Base-by-base conservation (phyloP, 2,888 invertebrate genomes). In the Chrysodeixis includens region DNA sequence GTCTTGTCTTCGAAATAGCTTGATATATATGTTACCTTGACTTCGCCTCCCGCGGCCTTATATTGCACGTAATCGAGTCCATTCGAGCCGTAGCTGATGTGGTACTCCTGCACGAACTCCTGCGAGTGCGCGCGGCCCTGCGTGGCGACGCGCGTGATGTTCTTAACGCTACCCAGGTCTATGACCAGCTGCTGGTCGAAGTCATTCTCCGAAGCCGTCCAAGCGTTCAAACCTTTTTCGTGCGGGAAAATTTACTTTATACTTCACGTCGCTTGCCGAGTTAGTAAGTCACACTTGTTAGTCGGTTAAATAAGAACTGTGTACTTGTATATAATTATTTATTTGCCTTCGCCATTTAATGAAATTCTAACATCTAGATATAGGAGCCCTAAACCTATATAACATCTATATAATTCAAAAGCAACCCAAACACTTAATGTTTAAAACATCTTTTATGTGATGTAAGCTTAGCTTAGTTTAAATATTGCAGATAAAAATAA, bases 31-130 rank as follows among this genome's bases (percentile, higher is more conserved):
- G 68, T 97, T 97, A 98, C 98, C 98, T 98, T 98, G 75, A 97
- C 95, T 92, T 98, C 97, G 79, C 99, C 99, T 86, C 98, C 97
- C 58, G 97, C 96, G 79, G 98, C 98, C 95, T 98, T 98, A 93
- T 97, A 98, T 89, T 97, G 97, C 67, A 97, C 97, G 93, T 97
- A 99, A 94, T 99, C 98, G 85, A 97, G 96, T 73, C 98, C 98
- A 87, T 98, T 98, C 83, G 97, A 97, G 76, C 98, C 98, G 94
- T 98, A 99, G 93, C 98, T 98, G 88, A 99, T 97, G 88, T 97
- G 97, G 93, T 98, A 99, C 92, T 99, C 99, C 92, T 97, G 97
- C 66, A 99, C 98, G 95, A 97, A 99, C 92, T 99, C 99, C 83
- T 97, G 96, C 73, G 98, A 97, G 87, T 98, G 98, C 2, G 98